Percentiles rank a stretch among this genome's conserved stretches.
Evolutionary conservation across 1,140 invertebrate genomes (phyloP).

Genomic region (Drosophila pectinifera): DNA sequence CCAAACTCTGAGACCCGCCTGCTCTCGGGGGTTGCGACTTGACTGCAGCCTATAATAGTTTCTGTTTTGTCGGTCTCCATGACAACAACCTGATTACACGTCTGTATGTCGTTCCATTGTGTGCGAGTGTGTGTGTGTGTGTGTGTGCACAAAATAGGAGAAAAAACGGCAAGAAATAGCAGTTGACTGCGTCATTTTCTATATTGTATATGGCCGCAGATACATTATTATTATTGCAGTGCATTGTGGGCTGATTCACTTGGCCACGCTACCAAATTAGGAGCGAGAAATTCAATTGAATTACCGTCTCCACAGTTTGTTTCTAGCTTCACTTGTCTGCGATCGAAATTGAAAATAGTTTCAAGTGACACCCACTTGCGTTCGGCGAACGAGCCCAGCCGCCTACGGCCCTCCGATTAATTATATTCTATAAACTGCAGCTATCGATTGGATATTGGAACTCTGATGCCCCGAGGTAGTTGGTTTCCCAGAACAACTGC

Average conservation of each 20-base stretch:
- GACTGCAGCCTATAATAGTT: conserved; percentile 48
- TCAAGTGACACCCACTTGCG: conserved; percentile 44
- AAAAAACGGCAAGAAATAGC: conserved; percentile 18
- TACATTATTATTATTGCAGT: conserved; percentile 53
- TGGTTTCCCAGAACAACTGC: conserved; percentile 13
- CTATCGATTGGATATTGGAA: conserved; percentile 25
- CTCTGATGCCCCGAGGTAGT: conserved; percentile 10
- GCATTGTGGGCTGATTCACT: conserved; percentile 68
- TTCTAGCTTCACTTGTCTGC: conserved; percentile 30
- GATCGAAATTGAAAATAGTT: conserved; percentile 74
- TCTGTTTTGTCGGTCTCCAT: conserved; percentile 67
- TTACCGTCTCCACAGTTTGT: conserved; percentile 27
- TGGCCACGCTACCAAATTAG: conserved; percentile 68
- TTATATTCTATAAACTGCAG: conserved; percentile 38
- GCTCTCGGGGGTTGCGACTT: conserved; percentile 36
- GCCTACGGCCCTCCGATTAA: conserved; percentile 42
- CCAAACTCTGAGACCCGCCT: conserved; percentile 21
- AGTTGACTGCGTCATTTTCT: conserved; percentile 54
- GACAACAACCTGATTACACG: conserved; percentile 69
- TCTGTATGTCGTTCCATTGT: conserved; percentile 22
- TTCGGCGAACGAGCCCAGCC: conserved; percentile 1
- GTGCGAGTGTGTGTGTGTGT: conserved; percentile 7
- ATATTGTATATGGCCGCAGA: conserved; percentile 13
- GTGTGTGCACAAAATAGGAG: too few relatives aligned
- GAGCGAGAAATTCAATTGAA: conserved; percentile 78